These are phyloP conservation scores for Drosophila pandora DNA, from an alignment of 1,140 invertebrate species.

Conservation along the genomic window DNA sequence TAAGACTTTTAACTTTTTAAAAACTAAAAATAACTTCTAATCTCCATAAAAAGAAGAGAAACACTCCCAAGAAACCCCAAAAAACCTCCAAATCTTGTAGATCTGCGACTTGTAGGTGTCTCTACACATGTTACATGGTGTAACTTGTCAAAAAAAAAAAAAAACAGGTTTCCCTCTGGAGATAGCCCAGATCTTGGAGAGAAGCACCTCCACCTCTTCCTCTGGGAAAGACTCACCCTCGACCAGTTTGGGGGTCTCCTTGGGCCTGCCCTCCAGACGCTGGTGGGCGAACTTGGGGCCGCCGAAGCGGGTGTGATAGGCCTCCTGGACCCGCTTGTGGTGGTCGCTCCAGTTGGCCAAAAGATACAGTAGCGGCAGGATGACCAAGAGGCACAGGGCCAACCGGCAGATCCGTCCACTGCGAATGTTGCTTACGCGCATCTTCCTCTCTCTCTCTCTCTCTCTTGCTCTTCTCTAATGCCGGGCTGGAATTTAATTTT, in stretches of 20 bases:
- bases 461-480: background rate
- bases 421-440: conserved; percentile 83
- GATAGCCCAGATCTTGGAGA: background rate
- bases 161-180: background rate
- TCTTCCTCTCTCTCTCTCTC: conserved; percentile 19
- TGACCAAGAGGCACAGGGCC: conserved; percentile 62
- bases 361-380: conserved; percentile 83
- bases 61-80: background rate
- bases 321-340: conserved; percentile 75
- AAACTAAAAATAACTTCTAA: no score
- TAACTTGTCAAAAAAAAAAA: conserved; percentile 1
- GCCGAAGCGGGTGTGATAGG: conserved; percentile 70
- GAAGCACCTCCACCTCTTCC: background rate
- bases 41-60: background rate
- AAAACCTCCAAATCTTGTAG: background rate
- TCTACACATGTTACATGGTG: conserved; percentile 1
- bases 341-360: conserved; percentile 83
- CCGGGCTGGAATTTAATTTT: background rate
- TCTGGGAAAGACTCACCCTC: conserved; percentile 61
- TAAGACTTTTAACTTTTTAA: no score
- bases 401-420: conserved; percentile 83
- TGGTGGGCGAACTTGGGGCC: conserved; percentile 63
- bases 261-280: conserved; percentile 66
- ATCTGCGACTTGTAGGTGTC: background rate
- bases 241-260: conserved; percentile 74